Evolutionary conservation across 2,113 vertebrate species (phyloP).

Genomic region (Callopanchax toddi): DNA sequence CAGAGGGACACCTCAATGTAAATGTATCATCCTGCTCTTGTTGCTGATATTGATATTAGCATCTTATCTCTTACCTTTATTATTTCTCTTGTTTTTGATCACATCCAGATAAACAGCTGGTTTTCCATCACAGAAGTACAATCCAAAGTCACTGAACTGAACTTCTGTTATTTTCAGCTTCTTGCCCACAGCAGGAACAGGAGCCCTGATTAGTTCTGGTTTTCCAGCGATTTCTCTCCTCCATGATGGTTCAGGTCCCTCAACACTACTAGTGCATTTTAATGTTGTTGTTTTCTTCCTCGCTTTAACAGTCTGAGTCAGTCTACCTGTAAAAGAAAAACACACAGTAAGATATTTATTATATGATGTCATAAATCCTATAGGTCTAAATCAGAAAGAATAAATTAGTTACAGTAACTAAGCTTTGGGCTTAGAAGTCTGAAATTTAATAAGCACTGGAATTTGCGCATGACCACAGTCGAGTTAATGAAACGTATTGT

Average conservation of each 20-base stretch:
- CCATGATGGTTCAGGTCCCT: not conserved
- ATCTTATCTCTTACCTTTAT: not conserved
- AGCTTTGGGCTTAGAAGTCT: too few species aligned
- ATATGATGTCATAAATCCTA: too few species aligned
- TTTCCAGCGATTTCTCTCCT: not conserved
- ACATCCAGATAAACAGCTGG: slow-evolving; percentile 15
- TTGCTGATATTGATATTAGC: too few species aligned
- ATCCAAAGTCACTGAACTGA: slow-evolving; percentile 4
- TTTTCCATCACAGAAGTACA: slow-evolving; percentile 18
- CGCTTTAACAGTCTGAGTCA: not conserved
- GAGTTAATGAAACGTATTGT: too few species aligned
- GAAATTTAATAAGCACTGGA: too few species aligned
- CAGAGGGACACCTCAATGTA: too few species aligned
- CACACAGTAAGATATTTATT: not conserved
- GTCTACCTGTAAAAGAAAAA: slow-evolving; percentile 4
- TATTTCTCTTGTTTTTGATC: not conserved
- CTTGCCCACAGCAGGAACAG: not conserved
- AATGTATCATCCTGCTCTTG: too few species aligned
- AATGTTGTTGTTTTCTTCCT: not conserved
- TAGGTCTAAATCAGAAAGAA: too few species aligned
- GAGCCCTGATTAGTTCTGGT: not conserved
- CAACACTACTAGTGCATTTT: not conserved
- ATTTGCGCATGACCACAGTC: too few species aligned
- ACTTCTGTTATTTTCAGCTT: not conserved
- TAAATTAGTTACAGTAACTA: too few species aligned